Percentiles rank a stretch among this genome's conserved stretches.
These are phyloP conservation scores for Leptoteleia sp. DNA, from an alignment of 1,140 invertebrate species.

Conservation along the genomic window DNA sequence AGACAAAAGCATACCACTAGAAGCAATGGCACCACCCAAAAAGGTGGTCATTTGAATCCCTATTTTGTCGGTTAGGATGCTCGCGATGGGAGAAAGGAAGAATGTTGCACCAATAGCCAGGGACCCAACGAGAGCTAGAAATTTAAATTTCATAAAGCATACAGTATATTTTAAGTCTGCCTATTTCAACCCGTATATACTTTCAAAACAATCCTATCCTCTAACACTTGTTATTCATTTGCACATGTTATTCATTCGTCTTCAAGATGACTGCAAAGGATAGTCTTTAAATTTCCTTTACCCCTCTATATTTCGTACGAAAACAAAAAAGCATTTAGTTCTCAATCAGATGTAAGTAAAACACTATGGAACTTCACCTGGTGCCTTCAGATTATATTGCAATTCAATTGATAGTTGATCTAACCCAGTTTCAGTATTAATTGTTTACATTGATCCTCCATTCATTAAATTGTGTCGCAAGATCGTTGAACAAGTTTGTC, in stretches of 20 bases:
- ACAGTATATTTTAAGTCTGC: background rate
- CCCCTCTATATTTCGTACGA: no score
- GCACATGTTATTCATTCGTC: no score
- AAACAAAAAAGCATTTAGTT: background rate
- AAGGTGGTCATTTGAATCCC: slow-evolving; percentile 92
- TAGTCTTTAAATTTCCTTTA: no score
- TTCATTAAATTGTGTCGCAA: slow-evolving; percentile 1
- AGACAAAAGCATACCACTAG: slow-evolving; percentile 89
- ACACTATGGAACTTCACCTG: slow-evolving; percentile 1
- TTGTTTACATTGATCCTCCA: slow-evolving; percentile 10
- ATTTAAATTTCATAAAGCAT: background rate
- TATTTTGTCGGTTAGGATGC: slow-evolving; percentile 91
- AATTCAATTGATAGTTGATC: slow-evolving; percentile 16
- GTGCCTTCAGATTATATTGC: background rate
- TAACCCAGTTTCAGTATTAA: slow-evolving; percentile 16
- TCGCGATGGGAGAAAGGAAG: slow-evolving; percentile 92
- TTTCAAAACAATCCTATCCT: no score
- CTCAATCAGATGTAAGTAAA: slow-evolving; percentile 3
- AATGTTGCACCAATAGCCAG: slow-evolving; percentile 94
- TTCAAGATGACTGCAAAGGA: no score
- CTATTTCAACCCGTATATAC: no score
- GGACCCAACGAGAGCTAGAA: slow-evolving; percentile 92
- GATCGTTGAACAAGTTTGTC: background rate
- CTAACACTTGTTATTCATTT: no score
- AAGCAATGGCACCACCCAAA: slow-evolving; percentile 89